A percentile compares a stretch with the other conserved stretches of the same genome.
Evolutionary conservation across 2,888 invertebrate species (phyloP).

Genomic region (Dione vanillae): DNA sequence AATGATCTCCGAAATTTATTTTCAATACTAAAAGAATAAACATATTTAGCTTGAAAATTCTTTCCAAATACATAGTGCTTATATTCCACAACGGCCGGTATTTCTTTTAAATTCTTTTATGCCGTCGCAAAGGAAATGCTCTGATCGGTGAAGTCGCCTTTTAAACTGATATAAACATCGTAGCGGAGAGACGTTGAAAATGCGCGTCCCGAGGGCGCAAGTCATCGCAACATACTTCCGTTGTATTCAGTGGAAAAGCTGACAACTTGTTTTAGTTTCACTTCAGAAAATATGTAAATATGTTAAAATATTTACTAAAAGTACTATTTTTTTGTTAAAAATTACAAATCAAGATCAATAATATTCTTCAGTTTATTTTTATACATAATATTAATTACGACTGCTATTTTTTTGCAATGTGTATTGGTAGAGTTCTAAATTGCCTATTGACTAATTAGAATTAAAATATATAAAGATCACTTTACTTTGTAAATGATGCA

Average conservation of each 20-base stretch:
- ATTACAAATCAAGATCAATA: too few relatives aligned
- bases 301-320: constrained; percentile 7
- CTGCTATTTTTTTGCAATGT: background rate
- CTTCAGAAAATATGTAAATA: constrained; percentile 18
- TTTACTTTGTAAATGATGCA: too few relatives aligned
- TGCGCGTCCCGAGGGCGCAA: constrained; percentile 55
- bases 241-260: constrained; percentile 57
- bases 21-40: constrained; percentile 2
- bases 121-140: constrained; percentile 62
- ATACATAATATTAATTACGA: background rate
- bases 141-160: constrained; percentile 70
- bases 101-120: constrained; percentile 68
- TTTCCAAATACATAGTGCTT: constrained; percentile 41
- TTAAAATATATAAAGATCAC: too few relatives aligned
- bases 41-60: constrained; percentile 22
- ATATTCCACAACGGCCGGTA: constrained; percentile 65
- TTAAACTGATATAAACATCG: constrained; percentile 75
- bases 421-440: background rate
- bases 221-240: constrained; percentile 67
- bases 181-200: constrained; percentile 46
- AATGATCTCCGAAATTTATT: background rate
- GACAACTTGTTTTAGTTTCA: constrained; percentile 42
- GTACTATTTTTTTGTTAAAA: too few relatives aligned
- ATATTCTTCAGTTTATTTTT: background rate
- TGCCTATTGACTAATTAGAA: background rate